Percentiles rank a stretch among this genome's conserved stretches.
These are phyloP conservation scores for Neotragus moschatus DNA, from an alignment of 2,113 vertebrate species.

Conservation along the genomic window DNA sequence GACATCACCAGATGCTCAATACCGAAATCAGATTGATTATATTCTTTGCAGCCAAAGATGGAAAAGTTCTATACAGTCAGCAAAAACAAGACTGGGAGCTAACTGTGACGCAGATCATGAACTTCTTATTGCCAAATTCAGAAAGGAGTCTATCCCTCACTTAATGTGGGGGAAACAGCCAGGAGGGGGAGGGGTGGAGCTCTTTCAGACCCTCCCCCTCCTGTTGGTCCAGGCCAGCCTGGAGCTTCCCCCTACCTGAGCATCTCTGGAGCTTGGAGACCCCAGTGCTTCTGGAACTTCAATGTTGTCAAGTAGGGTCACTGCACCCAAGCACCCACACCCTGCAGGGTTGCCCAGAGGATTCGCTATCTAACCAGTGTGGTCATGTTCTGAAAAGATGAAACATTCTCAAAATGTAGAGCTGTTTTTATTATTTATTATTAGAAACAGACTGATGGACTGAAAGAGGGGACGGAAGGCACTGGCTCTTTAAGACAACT, in stretches of 20 bases:
- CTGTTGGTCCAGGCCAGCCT: neutral
- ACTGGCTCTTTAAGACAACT: neutral
- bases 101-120: neutral
- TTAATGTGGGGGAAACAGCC: neutral
- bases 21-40: neutral
- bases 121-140: neutral
- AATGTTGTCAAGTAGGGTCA: neutral
- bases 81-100: neutral
- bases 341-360: neutral
- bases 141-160: neutral
- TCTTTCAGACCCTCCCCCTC: neutral
- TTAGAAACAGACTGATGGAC: neutral
- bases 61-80: neutral
- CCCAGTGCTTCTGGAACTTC: no score
- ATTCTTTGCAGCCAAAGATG: neutral
- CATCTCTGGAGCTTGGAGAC: neutral
- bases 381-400: neutral
- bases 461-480: neutral
- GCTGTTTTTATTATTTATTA: neutral
- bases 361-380: neutral
- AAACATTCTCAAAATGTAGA: neutral
- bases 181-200: no score
- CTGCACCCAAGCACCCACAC: neutral
- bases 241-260: neutral
- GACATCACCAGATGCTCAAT: neutral